These are phyloP conservation scores for Phyllostomus discolor DNA, from an alignment of 2,113 vertebrate species.

Conservation along the genomic window DNA sequence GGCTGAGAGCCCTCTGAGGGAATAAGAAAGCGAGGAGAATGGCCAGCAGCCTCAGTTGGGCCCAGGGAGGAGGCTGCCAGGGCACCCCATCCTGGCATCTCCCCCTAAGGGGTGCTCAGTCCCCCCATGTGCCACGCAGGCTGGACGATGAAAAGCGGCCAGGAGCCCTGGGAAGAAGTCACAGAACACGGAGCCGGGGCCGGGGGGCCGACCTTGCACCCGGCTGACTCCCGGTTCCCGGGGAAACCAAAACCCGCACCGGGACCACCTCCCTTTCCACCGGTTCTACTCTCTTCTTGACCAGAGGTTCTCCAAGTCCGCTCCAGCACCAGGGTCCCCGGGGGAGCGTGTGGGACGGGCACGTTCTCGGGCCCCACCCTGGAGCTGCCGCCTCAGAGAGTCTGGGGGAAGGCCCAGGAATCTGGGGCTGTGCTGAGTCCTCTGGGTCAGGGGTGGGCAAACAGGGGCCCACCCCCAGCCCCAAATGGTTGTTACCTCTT, in stretches of 20 bases:
- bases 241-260: not conserved
- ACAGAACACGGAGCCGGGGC: accelerated
- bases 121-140: not conserved
- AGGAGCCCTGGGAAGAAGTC: not conserved
- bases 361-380: not conserved
- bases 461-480: not conserved
- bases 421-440: not conserved
- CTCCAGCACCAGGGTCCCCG: not conserved
- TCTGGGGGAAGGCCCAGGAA: not conserved
- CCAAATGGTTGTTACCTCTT: not conserved
- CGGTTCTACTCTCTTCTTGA: not conserved
- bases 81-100: too few relatives aligned
- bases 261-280: not conserved
- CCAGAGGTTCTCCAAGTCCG: not conserved
- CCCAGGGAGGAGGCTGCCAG: not conserved
- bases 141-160: not conserved
- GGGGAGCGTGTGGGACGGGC: accelerated
- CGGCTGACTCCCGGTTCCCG: not conserved
- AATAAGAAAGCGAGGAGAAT: accelerated
- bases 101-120: not conserved
- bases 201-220: not conserved
- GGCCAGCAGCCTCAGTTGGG: not conserved
- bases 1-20: not conserved
- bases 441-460: too few relatives aligned
- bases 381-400: not conserved